These are phyloP conservation scores for Balanococcus diminutus DNA, from an alignment of 2,888 invertebrate genomes.

Conservation along the genomic window DNA sequence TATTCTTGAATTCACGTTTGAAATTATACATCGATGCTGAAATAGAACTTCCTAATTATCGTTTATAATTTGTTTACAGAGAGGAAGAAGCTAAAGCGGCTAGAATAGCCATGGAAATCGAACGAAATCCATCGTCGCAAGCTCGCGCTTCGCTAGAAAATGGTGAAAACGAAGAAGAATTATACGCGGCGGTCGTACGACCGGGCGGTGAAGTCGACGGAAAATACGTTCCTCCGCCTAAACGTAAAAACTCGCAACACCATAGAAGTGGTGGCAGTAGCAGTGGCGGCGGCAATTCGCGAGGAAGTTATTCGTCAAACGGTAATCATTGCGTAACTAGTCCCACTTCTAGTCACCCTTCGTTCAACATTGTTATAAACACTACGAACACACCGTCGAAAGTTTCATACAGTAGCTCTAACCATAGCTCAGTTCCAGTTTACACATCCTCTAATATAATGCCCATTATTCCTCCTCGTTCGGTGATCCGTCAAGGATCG, in stretches of 20 bases:
- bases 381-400: constrained; percentile 45
- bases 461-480: constrained; percentile 45
- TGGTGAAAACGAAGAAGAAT: constrained; percentile 89
- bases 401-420: constrained; percentile 31
- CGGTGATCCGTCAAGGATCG: constrained; percentile 29
- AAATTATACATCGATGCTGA: no score
- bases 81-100: constrained; percentile 79
- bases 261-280: background rate
- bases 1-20: no score
- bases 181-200: constrained; percentile 59
- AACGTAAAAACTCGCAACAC: constrained; percentile 67
- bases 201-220: constrained; percentile 47
- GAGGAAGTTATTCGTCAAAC: constrained; percentile 37
- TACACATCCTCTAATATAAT: constrained; percentile 41
- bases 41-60: no score
- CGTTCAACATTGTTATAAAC: constrained; percentile 39
- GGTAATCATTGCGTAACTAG: constrained; percentile 23
- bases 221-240: constrained; percentile 76
- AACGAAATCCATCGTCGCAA: constrained; percentile 81
- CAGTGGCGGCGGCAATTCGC: background rate
- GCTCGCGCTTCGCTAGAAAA: constrained; percentile 86
- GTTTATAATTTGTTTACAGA: constrained; percentile 55
- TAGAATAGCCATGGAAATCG: constrained; percentile 91
- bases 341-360: constrained; percentile 18
- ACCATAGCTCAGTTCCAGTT: constrained; percentile 34